phyloP scores from a whole-genome alignment of 2,113 vertebrate genomes.

The Rattus rattus region DNA sequence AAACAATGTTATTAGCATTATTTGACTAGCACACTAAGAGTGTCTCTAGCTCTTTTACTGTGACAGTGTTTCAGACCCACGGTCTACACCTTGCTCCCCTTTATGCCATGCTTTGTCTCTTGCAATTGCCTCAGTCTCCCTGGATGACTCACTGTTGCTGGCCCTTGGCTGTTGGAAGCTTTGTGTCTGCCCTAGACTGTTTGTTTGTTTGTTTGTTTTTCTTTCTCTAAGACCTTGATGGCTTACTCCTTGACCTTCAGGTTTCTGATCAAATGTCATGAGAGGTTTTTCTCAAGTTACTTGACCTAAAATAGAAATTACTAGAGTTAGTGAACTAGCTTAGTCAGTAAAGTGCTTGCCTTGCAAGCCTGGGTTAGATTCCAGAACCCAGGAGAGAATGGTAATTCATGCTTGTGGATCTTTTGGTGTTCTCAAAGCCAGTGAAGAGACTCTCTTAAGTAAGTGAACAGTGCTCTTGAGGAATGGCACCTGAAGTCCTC shows the following conservation, averaged over 20 bases:
- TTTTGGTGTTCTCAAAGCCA: not conserved
- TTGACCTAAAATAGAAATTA: constrained; percentile 12
- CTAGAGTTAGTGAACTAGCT: not conserved
- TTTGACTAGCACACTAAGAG: not conserved
- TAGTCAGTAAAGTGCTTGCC: not conserved
- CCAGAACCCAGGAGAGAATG: not conserved
- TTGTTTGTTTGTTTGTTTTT: not conserved
- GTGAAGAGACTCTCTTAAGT: not conserved
- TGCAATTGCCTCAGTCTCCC: not conserved
- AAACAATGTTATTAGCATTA: not conserved
- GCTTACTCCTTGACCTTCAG: constrained; percentile 7
- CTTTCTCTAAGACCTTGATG: not conserved
- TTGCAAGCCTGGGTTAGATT: not conserved
- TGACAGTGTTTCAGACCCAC: constrained; percentile 11
- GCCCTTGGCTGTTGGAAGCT: not conserved
- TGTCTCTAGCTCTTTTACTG: not conserved
- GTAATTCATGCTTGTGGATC: not conserved
- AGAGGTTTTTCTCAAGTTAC: constrained; percentile 29
- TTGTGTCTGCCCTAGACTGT: not conserved
- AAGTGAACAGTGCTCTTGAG: not conserved
- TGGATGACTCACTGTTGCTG: constrained; percentile 1
- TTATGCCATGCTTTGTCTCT: constrained; percentile 17
- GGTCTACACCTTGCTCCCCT: not conserved
- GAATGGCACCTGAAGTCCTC: not conserved
- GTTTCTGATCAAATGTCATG: constrained; percentile 31